Conservation (phyloP, 2,797 vertebrate genomes). For the Fistularia commersonii region DNA sequence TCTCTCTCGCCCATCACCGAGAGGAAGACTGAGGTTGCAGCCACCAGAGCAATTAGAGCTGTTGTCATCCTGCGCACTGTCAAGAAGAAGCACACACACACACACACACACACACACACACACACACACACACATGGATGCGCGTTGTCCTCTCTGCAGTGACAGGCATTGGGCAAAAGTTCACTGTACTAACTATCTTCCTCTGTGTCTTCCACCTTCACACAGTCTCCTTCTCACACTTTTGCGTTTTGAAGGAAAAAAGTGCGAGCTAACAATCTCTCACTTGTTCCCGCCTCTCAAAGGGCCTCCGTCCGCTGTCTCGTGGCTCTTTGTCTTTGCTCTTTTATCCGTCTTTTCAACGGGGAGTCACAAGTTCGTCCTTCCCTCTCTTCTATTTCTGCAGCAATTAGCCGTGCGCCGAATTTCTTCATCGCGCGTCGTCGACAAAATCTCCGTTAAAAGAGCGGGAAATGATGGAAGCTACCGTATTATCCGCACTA, state of each 20-base stretch:
- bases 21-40: conserved; percentile 54
- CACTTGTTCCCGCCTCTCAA: conserved; percentile 18
- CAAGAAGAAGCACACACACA: conserved; percentile 40
- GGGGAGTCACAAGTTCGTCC: conserved; percentile 6
- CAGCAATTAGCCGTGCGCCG: too few relatives aligned
- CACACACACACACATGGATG: conserved; percentile 8
- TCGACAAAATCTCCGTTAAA: too few relatives aligned
- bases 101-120: conserved; percentile 19
- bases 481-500: too few relatives aligned
- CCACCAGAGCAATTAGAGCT: conserved; percentile 69
- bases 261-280: conserved; percentile 46
- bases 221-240: conserved; percentile 24
- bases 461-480: too few relatives aligned
- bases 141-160: conserved; percentile 33
- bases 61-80: conserved; percentile 63
- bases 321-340: too few relatives aligned
- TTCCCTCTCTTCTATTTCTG: conserved; percentile 17
- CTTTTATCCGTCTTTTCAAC: not conserved
- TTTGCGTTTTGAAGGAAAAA: conserved; percentile 46
- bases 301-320: not conserved
- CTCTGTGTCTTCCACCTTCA: conserved; percentile 22
- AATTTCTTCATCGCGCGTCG: too few relatives aligned
- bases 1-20: conserved; percentile 25
- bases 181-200: conserved; percentile 63
- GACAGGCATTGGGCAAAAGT: conserved; percentile 68